Base-by-base conservation (phyloP, 2,797 vertebrate genomes). In the Falco novaeseelandiae region DNA sequence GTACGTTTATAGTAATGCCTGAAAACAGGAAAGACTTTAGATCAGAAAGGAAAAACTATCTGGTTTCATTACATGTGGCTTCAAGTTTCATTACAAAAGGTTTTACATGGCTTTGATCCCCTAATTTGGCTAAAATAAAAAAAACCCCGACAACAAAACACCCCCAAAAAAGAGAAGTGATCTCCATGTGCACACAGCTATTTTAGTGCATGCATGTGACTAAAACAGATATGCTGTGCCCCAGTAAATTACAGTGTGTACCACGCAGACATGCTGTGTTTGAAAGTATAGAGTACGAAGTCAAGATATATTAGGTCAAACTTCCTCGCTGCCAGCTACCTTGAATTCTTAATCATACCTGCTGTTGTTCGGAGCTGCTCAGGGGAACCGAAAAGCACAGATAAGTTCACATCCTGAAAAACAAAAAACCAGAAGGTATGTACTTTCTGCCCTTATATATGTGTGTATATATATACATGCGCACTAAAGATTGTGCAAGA, bases 21-120 rank as follows among this genome's bases (percentile, higher is more conserved):
- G 92, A 93, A 93, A 97, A 91, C 95, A 97, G 95, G 95, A 97
- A 95, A 92, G 92, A 91, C 89, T 94, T 96, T 86, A 97, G 90
- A 94, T 96, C 91, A 94, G 92, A 96, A 94, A 95, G 78, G 82
- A 92, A 93, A 94, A 94, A 65, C 94, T 97, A 94, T 97, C 93
- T 85, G 87, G 89, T 96, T 97, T 97, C 93, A 97, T 95, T 97
- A 96, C 69, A 96, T 38, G 46, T 89, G 94, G 95, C 82, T 95
- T 97, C 96, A 83, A 58, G 90, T 96, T 97, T 95, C 94, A 93
- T 95, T 97, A 93, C 69, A 76, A 89, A 92, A 93, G 72, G 62
- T 95, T 97, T 96, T 93, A 70, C 76, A 19, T 38, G 46, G 81
- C 92, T 97, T 97, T 96, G 97, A 97, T 96, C 87, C n/a, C 61